Conservation (phyloP, 1,140 invertebrate genomes). For the Dryas iulia region DNA sequence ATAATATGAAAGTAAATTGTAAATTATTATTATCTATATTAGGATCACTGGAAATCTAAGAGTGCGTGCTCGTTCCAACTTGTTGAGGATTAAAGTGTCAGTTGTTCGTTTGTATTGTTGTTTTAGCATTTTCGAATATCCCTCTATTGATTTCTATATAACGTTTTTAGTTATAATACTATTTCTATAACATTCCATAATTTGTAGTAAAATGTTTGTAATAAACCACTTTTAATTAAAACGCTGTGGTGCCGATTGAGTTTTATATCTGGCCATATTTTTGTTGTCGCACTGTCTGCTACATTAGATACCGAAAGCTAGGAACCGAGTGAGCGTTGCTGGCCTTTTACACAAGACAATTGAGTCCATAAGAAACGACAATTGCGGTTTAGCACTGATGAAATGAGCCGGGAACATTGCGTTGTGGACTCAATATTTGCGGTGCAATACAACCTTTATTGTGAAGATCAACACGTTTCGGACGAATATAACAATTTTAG, state of each 20-base stretch:
- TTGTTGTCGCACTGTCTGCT: conserved; percentile 39
- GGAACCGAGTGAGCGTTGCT: conserved; percentile 41
- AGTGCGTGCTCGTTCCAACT: conserved; percentile 59
- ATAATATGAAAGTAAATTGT: conserved; percentile 64
- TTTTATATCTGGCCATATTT: conserved; percentile 43
- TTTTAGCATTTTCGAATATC: conserved; percentile 54
- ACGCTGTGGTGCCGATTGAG: conserved; percentile 34
- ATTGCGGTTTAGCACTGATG: conserved; percentile 64
- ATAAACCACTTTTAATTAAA: conserved; percentile 47
- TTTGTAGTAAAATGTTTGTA: conserved; percentile 30
- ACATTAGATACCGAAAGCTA: conserved; percentile 38
- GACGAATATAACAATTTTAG: conserved; percentile 34
- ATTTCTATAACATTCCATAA: background rate
- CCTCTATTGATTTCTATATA: conserved; percentile 48
- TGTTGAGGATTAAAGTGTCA: conserved; percentile 63
- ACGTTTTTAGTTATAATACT: background rate
- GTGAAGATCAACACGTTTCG: conserved; percentile 46
- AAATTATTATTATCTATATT: conserved; percentile 51
- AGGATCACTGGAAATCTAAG: conserved; percentile 37
- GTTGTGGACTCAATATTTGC: conserved; percentile 64
- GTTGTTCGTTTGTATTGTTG: conserved; percentile 64
- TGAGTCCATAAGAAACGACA: conserved; percentile 57
- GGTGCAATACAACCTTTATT: conserved; percentile 67
- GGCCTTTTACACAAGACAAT: conserved; percentile 61
- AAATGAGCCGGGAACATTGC: conserved; percentile 64